phyloP scores from a whole-genome alignment of 1,140 invertebrate species.

The Drosophila ananassae region DNA sequence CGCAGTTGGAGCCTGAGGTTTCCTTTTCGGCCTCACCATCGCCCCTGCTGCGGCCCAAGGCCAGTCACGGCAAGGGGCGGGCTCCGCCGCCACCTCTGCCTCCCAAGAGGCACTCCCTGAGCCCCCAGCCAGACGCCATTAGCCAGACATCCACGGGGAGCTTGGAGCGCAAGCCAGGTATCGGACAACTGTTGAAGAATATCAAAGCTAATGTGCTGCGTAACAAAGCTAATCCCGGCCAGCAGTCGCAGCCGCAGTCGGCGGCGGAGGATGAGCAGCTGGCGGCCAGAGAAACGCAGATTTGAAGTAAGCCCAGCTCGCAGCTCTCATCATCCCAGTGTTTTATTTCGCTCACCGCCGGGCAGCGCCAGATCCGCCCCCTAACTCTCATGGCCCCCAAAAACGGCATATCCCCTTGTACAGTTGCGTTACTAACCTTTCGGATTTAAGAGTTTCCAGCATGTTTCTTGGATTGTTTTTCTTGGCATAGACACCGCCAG shows the following conservation, averaged over 20 bases:
- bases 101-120: constrained; percentile 44
- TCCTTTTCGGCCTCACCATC: constrained; percentile 8
- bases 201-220: constrained; percentile 77
- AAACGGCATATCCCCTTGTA: constrained; percentile 36
- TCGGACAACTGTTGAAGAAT: constrained; percentile 70
- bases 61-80: constrained; percentile 68
- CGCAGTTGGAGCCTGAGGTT: constrained; percentile 48
- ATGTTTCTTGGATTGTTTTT: constrained; percentile 41
- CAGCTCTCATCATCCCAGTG: constrained; percentile 57
- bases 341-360: constrained; percentile 47
- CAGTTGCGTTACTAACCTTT: constrained; percentile 66
- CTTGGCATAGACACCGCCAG: no score
- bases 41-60: constrained; percentile 40
- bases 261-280: constrained; percentile 30
- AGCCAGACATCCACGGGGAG: constrained; percentile 44
- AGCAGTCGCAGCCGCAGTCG: constrained; percentile 2
- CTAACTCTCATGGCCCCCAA: constrained; percentile 43
- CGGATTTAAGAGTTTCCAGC: constrained; percentile 54
- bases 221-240: constrained; percentile 55
- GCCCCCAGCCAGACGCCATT: constrained; percentile 48
- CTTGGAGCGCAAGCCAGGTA: constrained; percentile 68
- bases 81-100: constrained; percentile 71
- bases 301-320: constrained; percentile 67
- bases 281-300: constrained; percentile 62
- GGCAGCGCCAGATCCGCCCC: constrained; percentile 33